Evolutionary conservation across 2,888 invertebrate genomes (phyloP).

Genomic region (Trissoscelio sp.): DNA sequence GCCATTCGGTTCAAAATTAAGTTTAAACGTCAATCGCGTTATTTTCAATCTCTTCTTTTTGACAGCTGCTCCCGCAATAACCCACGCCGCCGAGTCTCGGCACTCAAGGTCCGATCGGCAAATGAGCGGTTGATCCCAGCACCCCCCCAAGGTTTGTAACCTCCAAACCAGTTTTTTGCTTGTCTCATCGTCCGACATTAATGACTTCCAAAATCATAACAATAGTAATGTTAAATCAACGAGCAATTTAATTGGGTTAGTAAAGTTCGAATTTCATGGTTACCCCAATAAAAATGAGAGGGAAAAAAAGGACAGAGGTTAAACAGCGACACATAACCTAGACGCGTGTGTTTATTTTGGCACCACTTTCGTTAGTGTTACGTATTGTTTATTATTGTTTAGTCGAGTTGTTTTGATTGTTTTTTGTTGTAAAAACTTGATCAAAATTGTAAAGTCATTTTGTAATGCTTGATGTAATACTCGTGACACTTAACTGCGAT

Average conservation of each 20-base stretch:
- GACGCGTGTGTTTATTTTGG: background rate
- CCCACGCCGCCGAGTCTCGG: constrained; percentile 25
- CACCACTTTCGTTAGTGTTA: background rate
- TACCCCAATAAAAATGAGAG: background rate
- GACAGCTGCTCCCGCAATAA: constrained; percentile 53
- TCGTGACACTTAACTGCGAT: too few species aligned
- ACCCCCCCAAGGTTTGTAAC: constrained; percentile 46
- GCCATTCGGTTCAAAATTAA: constrained; percentile 25
- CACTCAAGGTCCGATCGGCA: constrained; percentile 50
- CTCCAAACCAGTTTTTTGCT: constrained; percentile 19
- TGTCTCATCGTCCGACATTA: background rate
- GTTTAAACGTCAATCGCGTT: background rate
- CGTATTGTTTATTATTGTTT: background rate
- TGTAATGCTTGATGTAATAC: too few species aligned
- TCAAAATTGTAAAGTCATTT: too few species aligned
- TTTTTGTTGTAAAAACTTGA: too few species aligned
- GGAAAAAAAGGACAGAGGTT: constrained; percentile 1
- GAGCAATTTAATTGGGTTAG: background rate
- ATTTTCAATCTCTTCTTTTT: constrained; percentile 3
- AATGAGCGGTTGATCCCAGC: constrained; percentile 15
- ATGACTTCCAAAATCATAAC: background rate
- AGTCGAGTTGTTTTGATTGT: background rate
- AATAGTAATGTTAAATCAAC: background rate
- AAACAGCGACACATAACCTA: background rate
- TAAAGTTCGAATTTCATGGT: background rate